phyloP scores from a whole-genome alignment of 2,797 vertebrate genomes.

The Enteromius argenteus region DNA sequence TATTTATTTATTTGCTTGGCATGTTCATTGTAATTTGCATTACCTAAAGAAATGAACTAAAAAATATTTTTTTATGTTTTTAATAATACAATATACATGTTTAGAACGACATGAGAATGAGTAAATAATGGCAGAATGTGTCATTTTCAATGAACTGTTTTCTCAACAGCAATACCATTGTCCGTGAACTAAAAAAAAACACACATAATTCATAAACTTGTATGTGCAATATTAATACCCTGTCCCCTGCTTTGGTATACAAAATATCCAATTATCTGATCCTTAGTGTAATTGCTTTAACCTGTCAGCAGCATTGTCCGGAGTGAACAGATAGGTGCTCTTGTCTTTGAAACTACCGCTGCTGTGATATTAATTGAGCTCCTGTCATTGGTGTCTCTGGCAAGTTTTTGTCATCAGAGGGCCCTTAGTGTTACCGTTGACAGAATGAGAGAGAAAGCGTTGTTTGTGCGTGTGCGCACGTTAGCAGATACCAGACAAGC shows the following conservation, averaged over 20 bases:
- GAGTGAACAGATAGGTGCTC: slow-evolving; percentile 70
- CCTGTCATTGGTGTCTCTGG: slow-evolving; percentile 69
- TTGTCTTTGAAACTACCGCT: slow-evolving; percentile 70
- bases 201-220: not conserved
- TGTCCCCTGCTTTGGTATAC: slow-evolving; percentile 11
- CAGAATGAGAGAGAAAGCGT: slow-evolving; percentile 27
- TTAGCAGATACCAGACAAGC: slow-evolving; percentile 18
- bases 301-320: slow-evolving; percentile 65
- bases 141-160: not conserved
- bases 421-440: slow-evolving; percentile 30
- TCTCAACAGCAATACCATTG: not conserved
- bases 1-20: not conserved
- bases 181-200: not conserved
- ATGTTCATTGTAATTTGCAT: not conserved
- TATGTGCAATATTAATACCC: not conserved
- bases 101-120: not conserved
- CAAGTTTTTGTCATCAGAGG: slow-evolving; percentile 62
- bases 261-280: slow-evolving; percentile 62
- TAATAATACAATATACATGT: not conserved
- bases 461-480: not conserved
- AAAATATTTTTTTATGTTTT: not conserved
- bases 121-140: not conserved
- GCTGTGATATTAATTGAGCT: slow-evolving; percentile 75
- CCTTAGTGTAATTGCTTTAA: slow-evolving; percentile 62
- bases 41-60: not conserved